phyloP scores from a whole-genome alignment of 2,888 invertebrate species.

The Neoitamus cyanurus region DNA sequence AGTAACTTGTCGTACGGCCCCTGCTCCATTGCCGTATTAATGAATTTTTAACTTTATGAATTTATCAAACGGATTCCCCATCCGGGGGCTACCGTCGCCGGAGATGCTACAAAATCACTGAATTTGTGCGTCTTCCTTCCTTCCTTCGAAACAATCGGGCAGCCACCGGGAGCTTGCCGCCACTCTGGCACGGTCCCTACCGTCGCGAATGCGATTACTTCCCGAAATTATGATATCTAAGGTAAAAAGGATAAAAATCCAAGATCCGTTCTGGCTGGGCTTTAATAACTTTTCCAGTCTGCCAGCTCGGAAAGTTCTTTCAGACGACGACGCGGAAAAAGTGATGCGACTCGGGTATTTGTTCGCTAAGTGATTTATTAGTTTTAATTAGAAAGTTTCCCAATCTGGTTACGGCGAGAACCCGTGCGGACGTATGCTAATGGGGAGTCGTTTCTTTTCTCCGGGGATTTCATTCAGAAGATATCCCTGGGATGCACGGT shows the following conservation, averaged over 20 bases:
- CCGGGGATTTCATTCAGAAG: background rate
- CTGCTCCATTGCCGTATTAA: background rate
- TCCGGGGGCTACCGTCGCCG: background rate
- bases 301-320: background rate
- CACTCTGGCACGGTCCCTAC: background rate
- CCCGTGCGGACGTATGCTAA: background rate
- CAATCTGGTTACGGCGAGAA: background rate
- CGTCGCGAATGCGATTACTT: background rate
- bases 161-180: background rate
- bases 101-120: background rate
- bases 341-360: slow-evolving; percentile 3
- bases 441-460: slow-evolving; percentile 1
- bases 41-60: slow-evolving; percentile 25
- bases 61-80: slow-evolving; percentile 5
- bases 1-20: background rate
- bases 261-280: background rate
- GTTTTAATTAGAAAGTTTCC: slow-evolving; percentile 26
- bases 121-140: background rate
- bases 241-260: slow-evolving; percentile 12
- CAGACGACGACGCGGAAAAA: background rate
- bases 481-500: background rate
- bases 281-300: slow-evolving; percentile 3
- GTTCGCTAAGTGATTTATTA: slow-evolving; percentile 29
- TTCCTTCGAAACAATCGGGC: background rate
- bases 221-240: slow-evolving; percentile 16